Conservation (phyloP, 2,888 invertebrate genomes). For the Actias luna region DNA sequence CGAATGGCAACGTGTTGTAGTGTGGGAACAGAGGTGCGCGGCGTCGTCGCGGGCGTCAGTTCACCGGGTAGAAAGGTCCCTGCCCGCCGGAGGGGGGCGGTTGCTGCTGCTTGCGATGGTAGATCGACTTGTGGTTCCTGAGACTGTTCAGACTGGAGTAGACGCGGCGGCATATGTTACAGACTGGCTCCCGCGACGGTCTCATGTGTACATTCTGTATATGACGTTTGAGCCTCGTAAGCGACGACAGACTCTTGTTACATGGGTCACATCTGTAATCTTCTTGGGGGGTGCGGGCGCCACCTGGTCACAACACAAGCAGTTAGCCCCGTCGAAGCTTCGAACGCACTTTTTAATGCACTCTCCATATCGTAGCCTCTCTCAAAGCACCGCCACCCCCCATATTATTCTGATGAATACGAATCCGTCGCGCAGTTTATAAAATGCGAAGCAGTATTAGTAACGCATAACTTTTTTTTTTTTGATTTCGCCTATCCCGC, state of each 20-base stretch:
- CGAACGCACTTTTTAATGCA: slow-evolving; percentile 78
- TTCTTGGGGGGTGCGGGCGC: slow-evolving; percentile 89
- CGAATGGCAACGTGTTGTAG: slow-evolving; percentile 64
- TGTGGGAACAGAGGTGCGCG: slow-evolving; percentile 54
- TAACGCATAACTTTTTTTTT: slow-evolving; percentile 57
- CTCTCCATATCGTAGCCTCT: slow-evolving; percentile 78
- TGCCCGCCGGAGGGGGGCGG: slow-evolving; percentile 65
- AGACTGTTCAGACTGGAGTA: slow-evolving; percentile 95
- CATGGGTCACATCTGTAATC: slow-evolving; percentile 95
- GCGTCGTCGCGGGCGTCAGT: slow-evolving; percentile 62
- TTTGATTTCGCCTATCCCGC: slow-evolving; percentile 52
- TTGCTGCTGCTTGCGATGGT: slow-evolving; percentile 92
- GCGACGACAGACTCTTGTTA: slow-evolving; percentile 94
- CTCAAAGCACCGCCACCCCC: slow-evolving; percentile 80
- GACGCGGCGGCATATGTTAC: slow-evolving; percentile 95
- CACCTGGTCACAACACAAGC: slow-evolving; percentile 85
- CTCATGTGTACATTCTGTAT: slow-evolving; percentile 96
- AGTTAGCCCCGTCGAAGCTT: slow-evolving; percentile 78
- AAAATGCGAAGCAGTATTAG: slow-evolving; percentile 74
- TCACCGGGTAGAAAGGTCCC: slow-evolving; percentile 73
- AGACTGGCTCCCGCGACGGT: slow-evolving; percentile 94
- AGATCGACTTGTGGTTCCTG: slow-evolving; percentile 96
- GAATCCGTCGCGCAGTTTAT: slow-evolving; percentile 66
- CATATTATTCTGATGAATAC: slow-evolving; percentile 61
- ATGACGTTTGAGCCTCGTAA: slow-evolving; percentile 94